Base-by-base conservation (phyloP, 2,888 invertebrate species). In the Timema cristinae region DNA sequence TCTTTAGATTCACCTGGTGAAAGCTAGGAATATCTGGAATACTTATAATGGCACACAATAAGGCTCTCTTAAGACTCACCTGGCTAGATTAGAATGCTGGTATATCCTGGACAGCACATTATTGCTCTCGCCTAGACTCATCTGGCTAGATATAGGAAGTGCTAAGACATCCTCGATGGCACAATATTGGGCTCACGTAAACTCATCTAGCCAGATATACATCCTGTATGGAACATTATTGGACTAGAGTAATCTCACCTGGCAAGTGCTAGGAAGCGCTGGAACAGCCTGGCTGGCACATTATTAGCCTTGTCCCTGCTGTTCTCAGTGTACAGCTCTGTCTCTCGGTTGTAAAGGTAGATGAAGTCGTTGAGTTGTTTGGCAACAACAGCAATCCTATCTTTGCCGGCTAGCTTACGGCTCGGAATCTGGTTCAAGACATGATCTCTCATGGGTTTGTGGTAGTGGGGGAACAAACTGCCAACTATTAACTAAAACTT, bases 361-460 rank as follows among this genome's bases (percentile, higher is more conserved):
- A 94, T 86, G 82, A 93, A 94, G 81, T 94, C 94, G 79, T 91
- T 91, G 69, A 93, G 84, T 77, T 93, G 90, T 81, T 93, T 94
- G 2, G 94, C 92, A 69, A 93, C 90, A 77, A 94, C 89, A 2
- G 94, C 94, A 73, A 93, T 91, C 48, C 91, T 85, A 81, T 94
- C 94, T 82, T 94, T 94, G 79, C 89, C 90, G 77, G 89, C 86
- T 80, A 93, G 85, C 82, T 91, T 90, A 72, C 87, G 86, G 77
- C 89, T 88, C 15, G 91, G 91, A 76, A 88, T 85, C 91, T 91
- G 80, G 67, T 67, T 1, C 32, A 11, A 61, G n/a, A 54, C 13
- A 13, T 54, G 54, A 54, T 13, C n/a, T 32, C 32, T 32, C 32
- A 32, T 32, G 32, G 32, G 32, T 32, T 32, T 32, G 32, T 1